Base-by-base conservation (phyloP, 2,113 vertebrate species). In the Chaetodon auriga region DNA sequence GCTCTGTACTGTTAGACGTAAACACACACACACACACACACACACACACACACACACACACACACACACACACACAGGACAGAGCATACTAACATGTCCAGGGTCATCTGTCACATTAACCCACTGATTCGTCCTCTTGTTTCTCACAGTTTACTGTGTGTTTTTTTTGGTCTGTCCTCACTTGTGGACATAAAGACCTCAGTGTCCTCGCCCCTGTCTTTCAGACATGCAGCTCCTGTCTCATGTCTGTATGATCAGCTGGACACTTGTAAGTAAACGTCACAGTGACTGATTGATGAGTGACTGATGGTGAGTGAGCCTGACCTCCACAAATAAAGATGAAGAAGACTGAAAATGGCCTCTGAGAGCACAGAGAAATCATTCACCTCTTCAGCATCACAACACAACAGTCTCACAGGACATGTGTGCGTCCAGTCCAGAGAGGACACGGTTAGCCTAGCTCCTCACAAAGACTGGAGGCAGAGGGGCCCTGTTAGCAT, bases 1-100 rank as follows among this genome's bases (percentile, higher is more conserved):
- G 75, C 45, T 80, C 66, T 76, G 64, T 8, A 45, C 43, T 38
- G 5, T 25, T 38, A 38, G 2, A 77, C 72, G 62, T 64, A 53
- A 41, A 51, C 25, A 49, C 38, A 49, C 38, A 38, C 60, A 82
- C 45, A 69, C 71, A 68, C 71, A 51, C 49, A 51, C 25, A 57
- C 23, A 25, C 53, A 55, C 53, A 54, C 51, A 53, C 19, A n/a
- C 51, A 53, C 49, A 53, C 49, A 53, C 49, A 51, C 49, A 51
- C 49, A 51, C 49, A 51, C 49, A 51, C 49, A 66, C 11, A 9
- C 14, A n/a, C n/a, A n/a, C n/a, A n/a, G n/a, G n/a, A n/a, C n/a
- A n/a, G n/a, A n/a, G n/a, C n/a, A n/a, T n/a, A n/a, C n/a, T n/a
- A n/a, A n/a, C n/a, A n/a, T n/a, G 10, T 18, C n/a, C 5, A 1